Base-by-base conservation (phyloP, 2,113 vertebrate genomes). In the Sapayoa aenigma region DNA sequence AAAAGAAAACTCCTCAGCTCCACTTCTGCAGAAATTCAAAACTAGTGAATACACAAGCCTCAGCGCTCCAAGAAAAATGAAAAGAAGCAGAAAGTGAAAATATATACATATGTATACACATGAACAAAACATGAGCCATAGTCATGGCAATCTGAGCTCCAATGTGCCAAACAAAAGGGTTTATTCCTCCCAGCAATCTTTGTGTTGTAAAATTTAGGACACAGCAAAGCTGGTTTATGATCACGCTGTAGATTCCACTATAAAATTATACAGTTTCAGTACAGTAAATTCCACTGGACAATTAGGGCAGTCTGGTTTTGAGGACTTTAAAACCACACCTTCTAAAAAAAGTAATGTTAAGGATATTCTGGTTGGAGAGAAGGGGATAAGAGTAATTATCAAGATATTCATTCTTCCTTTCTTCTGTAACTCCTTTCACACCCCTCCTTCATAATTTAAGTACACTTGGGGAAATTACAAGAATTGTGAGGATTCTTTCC, bases 11-110 rank as follows among this genome's bases (percentile, higher is more conserved):
- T 97, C 87, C 74, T 94, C 30, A 2, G 63, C 72, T 98, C 80
- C 86, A 86, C 87, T 93, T 96, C 89, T 97, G 82, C 85, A 96
- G 92, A 95, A 90, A 96, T 95, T 94, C 87, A 87, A 97, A 98
- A 95, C 94, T 91, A 87, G 81, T 11, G 33, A 97, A 95, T 44
- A 84, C 96, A 95, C 87, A 96, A 97, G 84, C 62, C 77, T 86
- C 85, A 59, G 56, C 2, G 42, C 86, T 97, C 82, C 94, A 80
- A 97, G 93, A 97, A 93, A 95, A 95, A 86, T 69, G 88, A 94
- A 97, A 78, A 96, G 77, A 67, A 93, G 95, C 9, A 1, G 92
- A 96, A 94, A 92, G 66, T 84, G 90, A 94, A 97, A 96, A 95
- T 74, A 76, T 35, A 92, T 89, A 96, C 77, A 75, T 94, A 94